phyloP scores from a whole-genome alignment of 2,113 vertebrate genomes.

The Syngnathus typhle region DNA sequence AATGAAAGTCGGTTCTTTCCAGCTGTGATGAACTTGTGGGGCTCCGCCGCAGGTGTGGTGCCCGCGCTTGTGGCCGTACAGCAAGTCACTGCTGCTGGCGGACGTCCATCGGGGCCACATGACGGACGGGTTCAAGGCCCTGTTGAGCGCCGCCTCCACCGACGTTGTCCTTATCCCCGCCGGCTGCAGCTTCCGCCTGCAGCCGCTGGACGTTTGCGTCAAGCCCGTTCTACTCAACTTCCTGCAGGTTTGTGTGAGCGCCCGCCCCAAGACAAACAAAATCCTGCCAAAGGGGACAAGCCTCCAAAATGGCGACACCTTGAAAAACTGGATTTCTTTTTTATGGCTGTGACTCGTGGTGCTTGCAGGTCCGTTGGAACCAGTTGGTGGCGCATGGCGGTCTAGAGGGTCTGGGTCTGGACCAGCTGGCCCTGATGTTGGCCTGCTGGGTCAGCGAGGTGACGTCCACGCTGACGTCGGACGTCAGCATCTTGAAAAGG shows the following conservation, averaged over 20 bases:
- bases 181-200: constrained; percentile 77
- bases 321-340: background rate
- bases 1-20: too few species aligned
- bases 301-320: too few species aligned
- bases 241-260: constrained; percentile 55
- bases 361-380: constrained; percentile 76
- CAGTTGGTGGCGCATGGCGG: constrained; percentile 62
- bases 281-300: too few species aligned
- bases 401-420: constrained; percentile 66
- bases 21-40: too few species aligned
- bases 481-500: constrained; percentile 70
- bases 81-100: constrained; percentile 76
- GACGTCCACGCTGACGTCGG: constrained; percentile 64
- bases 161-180: constrained; percentile 74
- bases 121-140: constrained; percentile 63
- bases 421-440: constrained; percentile 67
- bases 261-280: background rate
- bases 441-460: constrained; percentile 83
- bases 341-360: background rate
- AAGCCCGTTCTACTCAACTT: constrained; percentile 78
- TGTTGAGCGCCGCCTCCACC: constrained; percentile 61
- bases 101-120: constrained; percentile 80
- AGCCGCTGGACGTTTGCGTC: constrained; percentile 82
- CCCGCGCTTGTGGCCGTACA: constrained; percentile 57
- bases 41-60: constrained; percentile 68